Base-by-base conservation (phyloP, 2,888 invertebrate genomes). In the Agriopis marginaria region DNA sequence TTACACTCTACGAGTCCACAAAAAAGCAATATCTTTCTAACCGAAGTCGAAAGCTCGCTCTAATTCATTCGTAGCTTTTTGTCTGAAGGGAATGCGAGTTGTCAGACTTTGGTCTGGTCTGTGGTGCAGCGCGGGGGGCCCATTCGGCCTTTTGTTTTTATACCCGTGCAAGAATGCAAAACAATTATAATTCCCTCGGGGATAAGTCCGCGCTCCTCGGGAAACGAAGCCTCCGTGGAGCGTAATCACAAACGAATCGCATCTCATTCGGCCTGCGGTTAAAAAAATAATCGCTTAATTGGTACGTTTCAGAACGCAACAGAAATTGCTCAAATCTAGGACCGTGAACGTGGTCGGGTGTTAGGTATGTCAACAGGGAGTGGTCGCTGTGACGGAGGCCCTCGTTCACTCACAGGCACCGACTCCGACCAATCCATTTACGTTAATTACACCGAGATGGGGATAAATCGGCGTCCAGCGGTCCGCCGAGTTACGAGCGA, bases 391-490 rank as follows among this genome's bases (percentile, higher is more conserved):
- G 73, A 71, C 70, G 74, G 71, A 64, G 78, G 79, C 78, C 76
- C 79, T 76, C 66, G 66, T 63, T 66, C 86, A 80, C 82, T 85
- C 90, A 88, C 87, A 89, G 84, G 82, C 85, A 86, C 86, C 89
- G 87, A 86, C 89, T 83, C 84, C 84, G 88, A 89, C 92, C 93
- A 93, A 92, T 92, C 92, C 93, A 93, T 94, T 94, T 94, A 93
- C 91, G 92, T 93, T 94, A 94, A 94, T 94, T 93, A 91, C 92
- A 86, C 84, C 77, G 89, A 90, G 92, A 91, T 92, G 91, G 92
- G 94, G 90, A 93, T 93, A 93, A 90, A 92, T 93, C 92, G 93
- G 90, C 91, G 92, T 91, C 92, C 91, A 93, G 89, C 90, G 91
- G 92, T 92, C 93, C 88, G 91, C 83, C 93, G 90, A 92, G 93